Evolutionary conservation across 2,888 invertebrate species (phyloP).

Genomic region (Synergus itoensis): DNA sequence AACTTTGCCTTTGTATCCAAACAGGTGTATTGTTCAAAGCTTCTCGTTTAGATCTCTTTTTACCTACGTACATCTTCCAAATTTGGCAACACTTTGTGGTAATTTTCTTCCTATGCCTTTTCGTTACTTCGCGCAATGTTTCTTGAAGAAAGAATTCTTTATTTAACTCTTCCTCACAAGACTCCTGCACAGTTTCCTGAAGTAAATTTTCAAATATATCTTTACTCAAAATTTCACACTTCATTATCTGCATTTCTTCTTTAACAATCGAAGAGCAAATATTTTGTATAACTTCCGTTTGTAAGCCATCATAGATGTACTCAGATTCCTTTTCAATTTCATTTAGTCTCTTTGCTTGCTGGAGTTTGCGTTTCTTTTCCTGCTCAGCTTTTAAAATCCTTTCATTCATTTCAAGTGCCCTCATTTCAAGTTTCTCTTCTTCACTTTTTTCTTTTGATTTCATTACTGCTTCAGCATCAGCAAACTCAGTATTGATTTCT

Average conservation of each 20-base stretch:
- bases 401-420: conserved; percentile 50
- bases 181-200: conserved; percentile 65
- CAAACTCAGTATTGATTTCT: background rate
- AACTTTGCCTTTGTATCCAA: conserved; percentile 78
- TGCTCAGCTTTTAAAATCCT: conserved; percentile 50
- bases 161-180: conserved; percentile 71
- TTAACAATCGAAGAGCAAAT: conserved; percentile 60
- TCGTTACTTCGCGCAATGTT: conserved; percentile 75
- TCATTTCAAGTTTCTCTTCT: conserved; percentile 34
- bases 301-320: conserved; percentile 60
- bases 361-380: conserved; percentile 51
- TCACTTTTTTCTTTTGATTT: conserved; percentile 43
- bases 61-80: conserved; percentile 78
- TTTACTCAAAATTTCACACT: conserved; percentile 53
- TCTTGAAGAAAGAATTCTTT: conserved; percentile 72
- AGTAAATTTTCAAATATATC: conserved; percentile 61
- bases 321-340: conserved; percentile 61
- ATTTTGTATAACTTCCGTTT: conserved; percentile 62
- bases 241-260: conserved; percentile 61
- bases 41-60: conserved; percentile 78
- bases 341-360: conserved; percentile 49
- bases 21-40: conserved; percentile 80
- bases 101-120: conserved; percentile 70
- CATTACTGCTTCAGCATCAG: background rate
- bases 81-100: conserved; percentile 76